These are phyloP conservation scores for Cylloceria caligata DNA, from an alignment of 2,888 invertebrate genomes.

Conservation along the genomic window DNA sequence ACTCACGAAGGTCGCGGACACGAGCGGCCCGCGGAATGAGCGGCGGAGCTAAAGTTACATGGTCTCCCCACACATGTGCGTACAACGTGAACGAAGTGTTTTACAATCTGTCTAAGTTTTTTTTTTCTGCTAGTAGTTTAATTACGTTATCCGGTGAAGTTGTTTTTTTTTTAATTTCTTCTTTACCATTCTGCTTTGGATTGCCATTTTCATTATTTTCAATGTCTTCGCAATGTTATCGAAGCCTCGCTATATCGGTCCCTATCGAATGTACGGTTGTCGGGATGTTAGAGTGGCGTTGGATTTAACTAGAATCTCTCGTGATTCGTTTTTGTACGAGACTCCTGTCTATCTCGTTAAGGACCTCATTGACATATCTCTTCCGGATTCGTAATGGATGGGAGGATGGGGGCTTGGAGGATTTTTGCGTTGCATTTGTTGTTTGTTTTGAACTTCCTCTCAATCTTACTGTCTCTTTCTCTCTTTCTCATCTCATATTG, in stretches of 20 bases:
- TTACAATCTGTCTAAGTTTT: slow-evolving; percentile 79
- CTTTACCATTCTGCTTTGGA: slow-evolving; percentile 58
- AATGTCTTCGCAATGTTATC: slow-evolving; percentile 33
- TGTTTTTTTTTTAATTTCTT: slow-evolving; percentile 36
- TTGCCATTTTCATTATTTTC: slow-evolving; percentile 32
- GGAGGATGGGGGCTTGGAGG: slow-evolving; percentile 49
- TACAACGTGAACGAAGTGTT: slow-evolving; percentile 83
- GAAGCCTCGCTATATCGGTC: slow-evolving; percentile 23
- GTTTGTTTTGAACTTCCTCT: slow-evolving; percentile 48
- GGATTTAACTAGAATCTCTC: slow-evolving; percentile 41
- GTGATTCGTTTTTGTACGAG: slow-evolving; percentile 19
- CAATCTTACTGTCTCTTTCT: slow-evolving; percentile 49
- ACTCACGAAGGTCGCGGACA: slow-evolving; percentile 33
- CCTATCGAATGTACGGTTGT: slow-evolving; percentile 49
- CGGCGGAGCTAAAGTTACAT: slow-evolving; percentile 84
- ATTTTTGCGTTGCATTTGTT: slow-evolving; percentile 62
- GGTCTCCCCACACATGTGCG: slow-evolving; percentile 85
- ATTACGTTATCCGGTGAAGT: slow-evolving; percentile 71
- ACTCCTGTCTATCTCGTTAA: background rate
- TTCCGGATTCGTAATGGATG: slow-evolving; percentile 64
- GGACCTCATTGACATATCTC: slow-evolving; percentile 29
- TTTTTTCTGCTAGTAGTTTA: slow-evolving; percentile 63
- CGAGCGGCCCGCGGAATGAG: slow-evolving; percentile 75
- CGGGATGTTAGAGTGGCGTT: slow-evolving; percentile 59
- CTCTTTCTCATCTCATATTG: slow-evolving; percentile 59